Evolutionary conservation across 2,797 vertebrate genomes (phyloP).

Genomic region (Hozukius guyotensis): DNA sequence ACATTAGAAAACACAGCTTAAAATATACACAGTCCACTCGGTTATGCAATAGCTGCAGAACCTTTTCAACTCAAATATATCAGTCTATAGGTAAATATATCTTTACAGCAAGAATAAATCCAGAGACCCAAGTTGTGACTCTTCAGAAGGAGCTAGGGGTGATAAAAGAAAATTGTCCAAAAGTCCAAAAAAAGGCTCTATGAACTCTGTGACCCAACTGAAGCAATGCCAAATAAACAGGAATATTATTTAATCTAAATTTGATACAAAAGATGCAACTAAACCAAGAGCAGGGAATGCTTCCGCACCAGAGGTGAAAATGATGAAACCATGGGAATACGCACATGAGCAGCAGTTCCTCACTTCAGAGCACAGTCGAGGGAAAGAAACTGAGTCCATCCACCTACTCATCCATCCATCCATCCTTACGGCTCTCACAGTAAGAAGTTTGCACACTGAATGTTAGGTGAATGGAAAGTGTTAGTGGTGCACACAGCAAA

Average conservation of each 20-base stretch:
- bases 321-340: neutral
- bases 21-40: conserved; percentile 75
- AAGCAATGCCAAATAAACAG: conserved; percentile 42
- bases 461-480: conserved; percentile 4
- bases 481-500: neutral
- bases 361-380: conserved; percentile 5
- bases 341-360: conserved; percentile 20
- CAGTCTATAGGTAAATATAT: conserved; percentile 79
- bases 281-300: conserved; percentile 31
- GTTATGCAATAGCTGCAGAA: conserved; percentile 68
- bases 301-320: conserved; percentile 11
- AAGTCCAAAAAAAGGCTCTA: conserved; percentile 23
- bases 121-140: conserved; percentile 27
- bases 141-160: neutral
- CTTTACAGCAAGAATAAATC: conserved; percentile 72
- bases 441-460: neutral
- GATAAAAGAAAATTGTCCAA: conserved; percentile 13
- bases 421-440: neutral
- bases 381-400: conserved; percentile 16
- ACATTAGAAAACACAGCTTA: conserved; percentile 82
- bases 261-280: conserved; percentile 52
- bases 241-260: conserved; percentile 24
- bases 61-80: conserved; percentile 76
- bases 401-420: conserved; percentile 14
- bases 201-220: conserved; percentile 38